Conservation (phyloP, 2,797 vertebrate genomes). For the Nyctalus aviator region DNA sequence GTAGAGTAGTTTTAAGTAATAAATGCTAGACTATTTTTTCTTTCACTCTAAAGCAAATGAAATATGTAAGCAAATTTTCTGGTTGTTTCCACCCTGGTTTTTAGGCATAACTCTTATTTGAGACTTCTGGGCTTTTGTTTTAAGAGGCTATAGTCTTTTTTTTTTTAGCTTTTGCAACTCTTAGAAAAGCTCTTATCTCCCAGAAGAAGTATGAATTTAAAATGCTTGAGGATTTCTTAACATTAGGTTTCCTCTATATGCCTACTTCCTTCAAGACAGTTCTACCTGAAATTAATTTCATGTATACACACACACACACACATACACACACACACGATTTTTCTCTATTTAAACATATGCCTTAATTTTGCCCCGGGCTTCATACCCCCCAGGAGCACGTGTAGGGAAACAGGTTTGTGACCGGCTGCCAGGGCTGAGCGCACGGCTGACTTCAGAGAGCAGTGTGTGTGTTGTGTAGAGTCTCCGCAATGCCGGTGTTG, state of each 20-base stretch:
- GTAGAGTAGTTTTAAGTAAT: neutral
- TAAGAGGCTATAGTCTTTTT: neutral
- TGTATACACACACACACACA: neutral
- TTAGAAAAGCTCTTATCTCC: neutral
- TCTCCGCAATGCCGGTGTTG: constrained; percentile 8
- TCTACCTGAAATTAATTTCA: neutral
- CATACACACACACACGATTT: neutral
- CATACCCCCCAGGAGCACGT: neutral
- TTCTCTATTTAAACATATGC: neutral
- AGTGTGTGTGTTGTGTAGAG: constrained; percentile 47
- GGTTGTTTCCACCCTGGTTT: neutral
- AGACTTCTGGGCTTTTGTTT: neutral
- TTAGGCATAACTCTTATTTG: neutral
- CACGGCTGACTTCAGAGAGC: constrained; percentile 5
- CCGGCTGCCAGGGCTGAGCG: neutral
- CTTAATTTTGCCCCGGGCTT: neutral
- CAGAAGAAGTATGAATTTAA: constrained; percentile 44
- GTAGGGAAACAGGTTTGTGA: neutral
- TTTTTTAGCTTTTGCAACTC: neutral
- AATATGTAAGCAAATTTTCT: neutral
- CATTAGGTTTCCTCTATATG: neutral
- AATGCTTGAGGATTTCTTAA: constrained; percentile 18
- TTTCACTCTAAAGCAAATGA: constrained; percentile 35
- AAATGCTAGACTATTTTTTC: neutral
- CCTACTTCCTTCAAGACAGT: constrained; percentile 1